Evolutionary conservation across 2,888 invertebrate genomes (phyloP).

Genomic region (Rhimphoctona megacephalus): DNA sequence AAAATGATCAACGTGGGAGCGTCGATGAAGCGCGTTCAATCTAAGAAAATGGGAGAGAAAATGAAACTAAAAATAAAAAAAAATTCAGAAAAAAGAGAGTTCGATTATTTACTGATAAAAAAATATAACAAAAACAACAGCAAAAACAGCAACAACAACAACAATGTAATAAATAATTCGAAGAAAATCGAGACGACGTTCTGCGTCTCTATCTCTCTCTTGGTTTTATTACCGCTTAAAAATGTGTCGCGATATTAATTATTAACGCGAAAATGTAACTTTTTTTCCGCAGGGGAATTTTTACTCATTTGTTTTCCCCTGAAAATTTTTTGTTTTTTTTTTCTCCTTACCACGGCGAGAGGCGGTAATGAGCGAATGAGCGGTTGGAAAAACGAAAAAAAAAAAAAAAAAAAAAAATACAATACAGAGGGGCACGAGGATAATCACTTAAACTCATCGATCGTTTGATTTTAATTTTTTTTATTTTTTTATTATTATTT

Average conservation of each 20-base stretch:
- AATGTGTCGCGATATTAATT: constrained; percentile 77
- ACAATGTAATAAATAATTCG: background rate
- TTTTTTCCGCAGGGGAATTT: background rate
- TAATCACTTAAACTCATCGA: constrained; percentile 55
- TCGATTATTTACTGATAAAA: background rate
- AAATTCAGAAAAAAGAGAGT: background rate
- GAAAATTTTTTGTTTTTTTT: background rate
- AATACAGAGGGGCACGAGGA: constrained; percentile 45
- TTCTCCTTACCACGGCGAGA: constrained; percentile 24
- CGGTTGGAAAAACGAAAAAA: background rate
- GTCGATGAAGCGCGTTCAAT: background rate
- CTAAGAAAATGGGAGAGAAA: background rate
- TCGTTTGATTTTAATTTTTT: constrained; percentile 25
- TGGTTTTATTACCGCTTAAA: constrained; percentile 75
- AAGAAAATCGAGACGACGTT: background rate
- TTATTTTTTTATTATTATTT: background rate
- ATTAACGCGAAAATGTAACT: constrained; percentile 48
- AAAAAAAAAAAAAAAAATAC: too few species aligned
- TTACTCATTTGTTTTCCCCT: background rate
- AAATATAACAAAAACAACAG: constrained; percentile 65
- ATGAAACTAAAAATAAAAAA: background rate
- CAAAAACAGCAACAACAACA: background rate
- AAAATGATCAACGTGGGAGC: constrained; percentile 6
- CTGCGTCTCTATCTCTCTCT: background rate
- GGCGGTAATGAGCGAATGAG: constrained; percentile 51